Base-by-base conservation (phyloP, 2,113 vertebrate genomes). In the Hucho hucho region DNA sequence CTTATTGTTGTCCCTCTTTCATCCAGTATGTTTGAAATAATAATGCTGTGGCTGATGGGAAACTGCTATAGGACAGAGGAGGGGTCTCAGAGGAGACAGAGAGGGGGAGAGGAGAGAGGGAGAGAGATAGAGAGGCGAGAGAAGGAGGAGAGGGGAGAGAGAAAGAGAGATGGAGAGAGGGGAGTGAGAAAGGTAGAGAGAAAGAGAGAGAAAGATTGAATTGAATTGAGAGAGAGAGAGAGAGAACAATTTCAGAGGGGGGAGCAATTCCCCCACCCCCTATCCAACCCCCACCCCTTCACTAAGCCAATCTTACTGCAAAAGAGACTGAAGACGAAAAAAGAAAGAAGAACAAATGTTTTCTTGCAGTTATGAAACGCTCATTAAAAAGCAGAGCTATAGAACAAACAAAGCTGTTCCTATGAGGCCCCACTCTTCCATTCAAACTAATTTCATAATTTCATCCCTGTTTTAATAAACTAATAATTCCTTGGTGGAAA, bases 401-500 rank as follows among this genome's bases (percentile, higher is more conserved):
- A 94, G 94, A 97, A 96, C 95, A 98, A 98, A 98, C 96, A 98
- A 97, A 95, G 96, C 93, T 93, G 88, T 90, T 95, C 96, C 96
- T 97, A 87, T 89, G 96, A 98, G 96, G 95, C 94, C 93, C 87
- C 11, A 9, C 9, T 43, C 37, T 43, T 92, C 95, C 93, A 95
- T 97, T 96, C 95, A 97, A 96, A 96, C 93, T 93, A 95, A 93
- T 93, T 95, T 94, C 93, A 90, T 96, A 96, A 95, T 96, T 92
- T 96, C 95, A 43, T 95, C 94, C 92, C 93, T 95, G 92, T 93
- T 93, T 96, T 97, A 97, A 97, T 97, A 96, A 98, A 99, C 98
- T 98, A 98, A 98, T 98, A 96, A 97, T 96, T 96, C 95, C 95
- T 96, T 95, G 94, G 94, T 96, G 96, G 94, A 95, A 95, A 97